Evolutionary conservation across 2,113 vertebrate genomes (phyloP).

Genomic region (Cyprinodon variegatus): DNA sequence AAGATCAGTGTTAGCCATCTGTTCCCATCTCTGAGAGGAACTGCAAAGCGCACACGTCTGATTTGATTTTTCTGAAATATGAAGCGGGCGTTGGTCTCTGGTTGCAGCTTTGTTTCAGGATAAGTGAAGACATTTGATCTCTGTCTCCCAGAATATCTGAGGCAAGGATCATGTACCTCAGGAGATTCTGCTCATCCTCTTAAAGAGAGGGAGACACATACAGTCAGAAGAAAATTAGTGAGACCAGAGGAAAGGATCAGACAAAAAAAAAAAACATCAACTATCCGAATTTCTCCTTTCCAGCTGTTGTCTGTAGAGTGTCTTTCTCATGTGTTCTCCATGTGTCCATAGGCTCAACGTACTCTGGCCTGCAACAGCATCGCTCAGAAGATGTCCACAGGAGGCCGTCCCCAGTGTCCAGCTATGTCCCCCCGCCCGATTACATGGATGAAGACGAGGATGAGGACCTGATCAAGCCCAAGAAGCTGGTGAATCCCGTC

Average conservation of each 20-base stretch:
- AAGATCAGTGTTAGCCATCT: neutral
- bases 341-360: conserved; percentile 38
- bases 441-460: conserved; percentile 43
- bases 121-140: conserved; percentile 71
- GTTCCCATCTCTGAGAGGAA: neutral
- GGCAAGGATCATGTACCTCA: conserved; percentile 61
- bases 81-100: conserved; percentile 68
- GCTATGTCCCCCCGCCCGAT: conserved; percentile 32
- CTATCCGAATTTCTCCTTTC: neutral
- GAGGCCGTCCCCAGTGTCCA: conserved; percentile 19
- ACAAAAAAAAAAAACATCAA: neutral
- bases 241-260: too few species aligned
- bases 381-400: conserved; percentile 12
- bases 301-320: neutral
- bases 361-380: conserved; percentile 43
- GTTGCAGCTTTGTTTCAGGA: conserved; percentile 72
- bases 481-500: conserved; percentile 63
- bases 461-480: conserved; percentile 64
- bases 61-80: conserved; percentile 73
- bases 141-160: conserved; percentile 62
- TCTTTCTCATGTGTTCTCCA: neutral
- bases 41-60: neutral
- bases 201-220: neutral
- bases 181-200: conserved; percentile 35
- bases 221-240: neutral